Evolutionary conservation across 2,888 invertebrate species (phyloP).

Genomic region (Caenorhabditis imperialis): DNA sequence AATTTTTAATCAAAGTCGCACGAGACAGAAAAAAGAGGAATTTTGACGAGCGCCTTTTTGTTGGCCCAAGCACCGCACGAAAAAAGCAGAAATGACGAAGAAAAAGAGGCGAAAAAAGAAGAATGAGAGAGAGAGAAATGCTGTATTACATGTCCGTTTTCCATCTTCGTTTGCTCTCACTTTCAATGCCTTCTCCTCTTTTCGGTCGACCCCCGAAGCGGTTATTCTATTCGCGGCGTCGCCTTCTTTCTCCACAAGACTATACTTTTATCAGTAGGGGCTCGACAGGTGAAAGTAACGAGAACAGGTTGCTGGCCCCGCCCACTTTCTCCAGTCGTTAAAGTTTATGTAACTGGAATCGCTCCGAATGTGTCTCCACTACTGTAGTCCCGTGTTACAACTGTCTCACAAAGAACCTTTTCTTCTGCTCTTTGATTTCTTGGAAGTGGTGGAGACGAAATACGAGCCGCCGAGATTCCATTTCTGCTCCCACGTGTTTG

Average conservation of each 20-base stretch:
- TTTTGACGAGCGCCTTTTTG: conserved; percentile 34
- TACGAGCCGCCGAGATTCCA: too few relatives aligned
- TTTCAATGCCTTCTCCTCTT: conserved; percentile 18
- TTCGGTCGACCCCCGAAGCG: too few relatives aligned
- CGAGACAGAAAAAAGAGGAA: conserved; percentile 8
- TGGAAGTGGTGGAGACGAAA: too few relatives aligned
- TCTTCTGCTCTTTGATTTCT: too few relatives aligned
- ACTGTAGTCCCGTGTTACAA: too few relatives aligned
- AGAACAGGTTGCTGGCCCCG: too few relatives aligned
- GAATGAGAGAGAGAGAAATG: conserved; percentile 4
- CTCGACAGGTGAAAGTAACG: too few relatives aligned
- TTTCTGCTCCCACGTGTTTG: too few relatives aligned
- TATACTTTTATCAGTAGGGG: not conserved
- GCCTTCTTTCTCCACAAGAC: conserved; percentile 8
- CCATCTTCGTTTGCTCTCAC: conserved; percentile 32
- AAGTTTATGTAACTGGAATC: too few relatives aligned
- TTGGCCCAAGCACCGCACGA: conserved; percentile 3
- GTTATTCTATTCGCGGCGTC: conserved; percentile 28
- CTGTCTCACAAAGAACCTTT: too few relatives aligned
- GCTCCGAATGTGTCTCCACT: too few relatives aligned
- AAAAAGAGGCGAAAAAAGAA: conserved; percentile 13
- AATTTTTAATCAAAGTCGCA: conserved; percentile 40
- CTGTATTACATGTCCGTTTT: conserved; percentile 7
- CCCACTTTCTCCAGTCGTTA: too few relatives aligned
- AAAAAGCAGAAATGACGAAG: conserved; percentile 26